phyloP scores from a whole-genome alignment of 2,888 invertebrate species.

The Autographa gamma region DNA sequence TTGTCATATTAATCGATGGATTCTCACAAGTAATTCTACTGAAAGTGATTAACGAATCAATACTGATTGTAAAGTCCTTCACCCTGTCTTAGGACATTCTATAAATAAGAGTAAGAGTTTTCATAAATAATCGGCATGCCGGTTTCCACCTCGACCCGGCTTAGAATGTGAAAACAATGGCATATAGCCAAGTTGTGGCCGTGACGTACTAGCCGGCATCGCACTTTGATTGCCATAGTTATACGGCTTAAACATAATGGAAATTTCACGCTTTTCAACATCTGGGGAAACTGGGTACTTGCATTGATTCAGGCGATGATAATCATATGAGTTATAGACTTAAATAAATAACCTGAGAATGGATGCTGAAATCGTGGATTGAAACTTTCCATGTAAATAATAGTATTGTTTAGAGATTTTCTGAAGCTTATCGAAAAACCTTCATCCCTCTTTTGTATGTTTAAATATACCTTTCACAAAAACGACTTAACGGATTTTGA shows the following conservation, averaged over 20 bases:
- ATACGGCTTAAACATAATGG: constrained; percentile 40
- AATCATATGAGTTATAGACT: not conserved
- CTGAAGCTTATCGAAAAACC: too few relatives aligned
- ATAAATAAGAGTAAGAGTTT: constrained; percentile 47
- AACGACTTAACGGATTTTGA: too few relatives aligned
- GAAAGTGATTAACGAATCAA: not conserved
- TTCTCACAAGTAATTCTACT: too few relatives aligned
- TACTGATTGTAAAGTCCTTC: constrained; percentile 46
- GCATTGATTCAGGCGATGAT: not conserved
- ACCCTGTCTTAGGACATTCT: constrained; percentile 49
- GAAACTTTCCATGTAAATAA: not conserved
- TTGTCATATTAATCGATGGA: not conserved
- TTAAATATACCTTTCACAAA: too few relatives aligned
- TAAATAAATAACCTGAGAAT: not conserved
- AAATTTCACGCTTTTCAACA: constrained; percentile 24
- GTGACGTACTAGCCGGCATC: constrained; percentile 41
- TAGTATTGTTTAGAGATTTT: too few relatives aligned
- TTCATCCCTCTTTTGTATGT: too few relatives aligned
- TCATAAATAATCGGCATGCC: constrained; percentile 53
- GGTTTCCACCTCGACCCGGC: constrained; percentile 48
- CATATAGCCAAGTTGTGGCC: constrained; percentile 58
- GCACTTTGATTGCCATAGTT: constrained; percentile 41
- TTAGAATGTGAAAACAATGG: constrained; percentile 65
- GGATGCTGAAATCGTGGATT: not conserved
- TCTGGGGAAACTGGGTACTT: not conserved